Evolutionary conservation across 2,888 invertebrate genomes (phyloP).

Genomic region (Cerastis leucographa): DNA sequence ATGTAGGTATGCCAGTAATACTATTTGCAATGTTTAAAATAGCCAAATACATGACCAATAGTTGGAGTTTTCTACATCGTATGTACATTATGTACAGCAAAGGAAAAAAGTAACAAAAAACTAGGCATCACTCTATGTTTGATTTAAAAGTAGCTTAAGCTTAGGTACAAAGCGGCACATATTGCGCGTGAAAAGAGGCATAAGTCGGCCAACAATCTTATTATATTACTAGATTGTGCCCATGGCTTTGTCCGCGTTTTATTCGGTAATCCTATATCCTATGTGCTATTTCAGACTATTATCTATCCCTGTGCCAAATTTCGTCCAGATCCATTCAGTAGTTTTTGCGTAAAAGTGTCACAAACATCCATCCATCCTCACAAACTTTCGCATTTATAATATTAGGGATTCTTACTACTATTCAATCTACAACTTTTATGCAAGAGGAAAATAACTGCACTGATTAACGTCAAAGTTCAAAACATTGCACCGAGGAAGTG

Average conservation of each 20-base stretch:
- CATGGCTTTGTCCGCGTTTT: too few species aligned
- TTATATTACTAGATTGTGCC: not conserved
- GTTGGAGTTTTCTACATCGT: not conserved
- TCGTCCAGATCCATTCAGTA: too few species aligned
- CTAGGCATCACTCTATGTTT: not conserved
- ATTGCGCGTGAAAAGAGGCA: not conserved
- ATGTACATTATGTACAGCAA: not conserved
- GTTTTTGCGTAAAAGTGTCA: too few species aligned
- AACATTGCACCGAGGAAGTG: slow-evolving; percentile 20
- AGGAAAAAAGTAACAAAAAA: not conserved
- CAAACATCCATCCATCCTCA: too few species aligned
- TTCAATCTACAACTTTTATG: not conserved
- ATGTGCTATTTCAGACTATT: too few species aligned
- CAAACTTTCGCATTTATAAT: too few species aligned
- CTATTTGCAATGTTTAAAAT: slow-evolving; percentile 5
- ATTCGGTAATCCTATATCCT: too few species aligned
- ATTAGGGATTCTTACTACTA: not conserved
- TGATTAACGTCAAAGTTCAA: slow-evolving; percentile 40
- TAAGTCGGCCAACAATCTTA: not conserved
- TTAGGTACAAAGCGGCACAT: not conserved
- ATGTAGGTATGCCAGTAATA: not conserved
- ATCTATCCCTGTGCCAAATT: too few species aligned
- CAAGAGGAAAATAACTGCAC: slow-evolving; percentile 2
- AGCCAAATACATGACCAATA: not conserved
- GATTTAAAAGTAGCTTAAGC: not conserved